phyloP scores from a whole-genome alignment of 2,797 vertebrate species.

The Oreortyx pictus region DNA sequence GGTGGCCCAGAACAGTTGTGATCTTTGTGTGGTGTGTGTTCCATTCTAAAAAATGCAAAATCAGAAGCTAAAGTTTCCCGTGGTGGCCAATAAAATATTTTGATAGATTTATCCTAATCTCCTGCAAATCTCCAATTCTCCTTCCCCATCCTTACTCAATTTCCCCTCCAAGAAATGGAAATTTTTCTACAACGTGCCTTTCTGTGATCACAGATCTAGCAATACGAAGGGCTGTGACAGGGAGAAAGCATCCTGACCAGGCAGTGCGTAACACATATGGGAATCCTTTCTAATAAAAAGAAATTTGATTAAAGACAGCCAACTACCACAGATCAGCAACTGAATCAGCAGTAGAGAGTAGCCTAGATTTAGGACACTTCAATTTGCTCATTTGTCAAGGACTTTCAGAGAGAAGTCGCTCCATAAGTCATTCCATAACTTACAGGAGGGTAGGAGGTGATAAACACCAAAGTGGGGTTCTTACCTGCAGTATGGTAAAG shows the following conservation, averaged over 20 bases:
- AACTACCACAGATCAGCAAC: constrained; percentile 46
- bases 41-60: neutral
- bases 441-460: neutral
- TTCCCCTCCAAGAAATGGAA: constrained; percentile 20
- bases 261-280: constrained; percentile 2
- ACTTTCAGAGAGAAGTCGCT: neutral
- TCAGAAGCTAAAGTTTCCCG: constrained; percentile 35
- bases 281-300: constrained; percentile 60
- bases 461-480: neutral
- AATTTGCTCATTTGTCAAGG: constrained; percentile 17
- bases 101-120: constrained; percentile 48
- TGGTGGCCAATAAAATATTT: constrained; percentile 13
- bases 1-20: constrained; percentile 28
- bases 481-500: neutral
- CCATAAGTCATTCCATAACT: neutral
- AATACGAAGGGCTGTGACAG: neutral
- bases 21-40: neutral
- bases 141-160: constrained; percentile 2
- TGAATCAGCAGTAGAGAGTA: constrained; percentile 39
- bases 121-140: constrained; percentile 30
- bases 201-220: constrained; percentile 2
- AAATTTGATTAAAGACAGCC: constrained; percentile 49
- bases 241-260: constrained; percentile 13
- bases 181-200: neutral
- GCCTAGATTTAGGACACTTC: constrained; percentile 28